phyloP scores from a whole-genome alignment of 2,888 invertebrate species.

The Lasioglossum lativentre region DNA sequence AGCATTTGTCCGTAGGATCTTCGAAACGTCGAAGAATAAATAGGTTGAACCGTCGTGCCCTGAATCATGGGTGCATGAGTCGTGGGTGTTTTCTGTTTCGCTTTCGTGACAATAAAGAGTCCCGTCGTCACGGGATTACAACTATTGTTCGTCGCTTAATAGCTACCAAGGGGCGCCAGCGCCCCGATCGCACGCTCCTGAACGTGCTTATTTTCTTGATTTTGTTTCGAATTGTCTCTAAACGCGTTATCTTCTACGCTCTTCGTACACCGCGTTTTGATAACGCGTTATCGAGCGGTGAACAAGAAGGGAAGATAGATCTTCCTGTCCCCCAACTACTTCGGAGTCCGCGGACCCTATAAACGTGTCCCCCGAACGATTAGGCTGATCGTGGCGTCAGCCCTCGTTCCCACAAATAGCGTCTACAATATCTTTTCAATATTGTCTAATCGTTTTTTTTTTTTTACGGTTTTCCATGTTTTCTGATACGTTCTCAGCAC shows the following conservation, averaged over 20 bases:
- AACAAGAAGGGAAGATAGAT: slow-evolving; percentile 43
- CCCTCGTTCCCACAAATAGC: not conserved
- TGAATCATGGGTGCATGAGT: slow-evolving; percentile 36
- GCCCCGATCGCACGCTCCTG: slow-evolving; percentile 57
- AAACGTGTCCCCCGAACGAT: not conserved
- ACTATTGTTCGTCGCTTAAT: slow-evolving; percentile 55
- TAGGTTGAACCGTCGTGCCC: slow-evolving; percentile 35
- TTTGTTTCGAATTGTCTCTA: slow-evolving; percentile 21
- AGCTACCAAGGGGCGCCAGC: slow-evolving; percentile 71
- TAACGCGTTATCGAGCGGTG: slow-evolving; percentile 16
- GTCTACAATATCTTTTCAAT: slow-evolving; percentile 12
- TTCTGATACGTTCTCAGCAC: not conserved
- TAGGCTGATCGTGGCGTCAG: not conserved
- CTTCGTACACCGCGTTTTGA: not conserved
- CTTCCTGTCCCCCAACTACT: not conserved
- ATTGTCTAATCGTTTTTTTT: slow-evolving; percentile 1
- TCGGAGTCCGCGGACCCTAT: not conserved
- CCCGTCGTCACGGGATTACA: slow-evolving; percentile 6
- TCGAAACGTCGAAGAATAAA: slow-evolving; percentile 34
- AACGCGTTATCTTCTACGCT: slow-evolving; percentile 36
- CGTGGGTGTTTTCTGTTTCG: not conserved
- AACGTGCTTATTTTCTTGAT: slow-evolving; percentile 33
- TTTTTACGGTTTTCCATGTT: not conserved
- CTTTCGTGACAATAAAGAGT: not conserved
- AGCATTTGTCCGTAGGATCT: slow-evolving; percentile 44